Conservation (phyloP, 2,888 invertebrate genomes). For the Actias luna region DNA sequence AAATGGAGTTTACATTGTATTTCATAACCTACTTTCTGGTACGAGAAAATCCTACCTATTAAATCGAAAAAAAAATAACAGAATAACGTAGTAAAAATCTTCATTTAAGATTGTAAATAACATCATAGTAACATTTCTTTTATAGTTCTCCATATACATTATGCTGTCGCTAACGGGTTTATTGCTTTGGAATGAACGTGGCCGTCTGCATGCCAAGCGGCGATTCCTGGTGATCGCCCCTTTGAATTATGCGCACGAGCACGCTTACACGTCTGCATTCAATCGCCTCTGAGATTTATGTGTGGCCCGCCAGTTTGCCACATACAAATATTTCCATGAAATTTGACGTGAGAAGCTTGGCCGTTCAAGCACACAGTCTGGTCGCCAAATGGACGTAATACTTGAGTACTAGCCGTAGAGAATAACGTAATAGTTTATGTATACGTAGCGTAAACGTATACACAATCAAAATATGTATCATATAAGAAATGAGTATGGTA, state of each 20-base stretch:
- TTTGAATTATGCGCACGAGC: slow-evolving; percentile 77
- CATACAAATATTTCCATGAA: slow-evolving; percentile 69
- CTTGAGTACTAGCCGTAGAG: background rate
- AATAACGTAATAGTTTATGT: background rate
- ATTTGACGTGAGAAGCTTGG: slow-evolving; percentile 50
- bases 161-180: slow-evolving; percentile 75
- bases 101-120: background rate
- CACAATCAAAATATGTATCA: background rate
- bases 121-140: slow-evolving; percentile 12
- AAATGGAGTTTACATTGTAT: too few relatives aligned
- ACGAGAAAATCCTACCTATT: background rate
- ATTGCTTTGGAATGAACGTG: slow-evolving; percentile 70
- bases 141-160: slow-evolving; percentile 64
- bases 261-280: slow-evolving; percentile 73
- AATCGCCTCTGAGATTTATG: slow-evolving; percentile 72
- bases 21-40: background rate
- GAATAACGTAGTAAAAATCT: slow-evolving; percentile 12
- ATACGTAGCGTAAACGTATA: too few relatives aligned
- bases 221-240: slow-evolving; percentile 77
- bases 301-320: slow-evolving; percentile 54
- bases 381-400: background rate
- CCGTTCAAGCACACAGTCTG: slow-evolving; percentile 20
- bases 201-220: slow-evolving; percentile 75
- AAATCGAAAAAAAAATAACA: background rate
- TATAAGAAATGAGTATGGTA: background rate